These are phyloP conservation scores for Drosophila yakuba DNA, from an alignment of 1,140 invertebrate species.

Conservation along the genomic window DNA sequence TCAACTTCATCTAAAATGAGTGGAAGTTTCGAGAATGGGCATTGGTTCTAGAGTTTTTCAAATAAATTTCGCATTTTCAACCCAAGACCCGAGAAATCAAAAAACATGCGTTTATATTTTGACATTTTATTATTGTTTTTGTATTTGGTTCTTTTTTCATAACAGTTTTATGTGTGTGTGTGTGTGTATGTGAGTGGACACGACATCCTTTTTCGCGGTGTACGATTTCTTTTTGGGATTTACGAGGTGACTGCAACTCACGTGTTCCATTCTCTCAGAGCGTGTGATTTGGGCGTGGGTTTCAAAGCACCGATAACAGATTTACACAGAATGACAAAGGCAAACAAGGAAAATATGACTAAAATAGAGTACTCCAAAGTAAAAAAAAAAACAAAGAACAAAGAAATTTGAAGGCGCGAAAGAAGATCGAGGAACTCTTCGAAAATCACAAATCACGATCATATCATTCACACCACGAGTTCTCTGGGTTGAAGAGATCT, in stretches of 20 bases:
- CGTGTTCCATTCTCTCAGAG: constrained; percentile 5
- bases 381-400: constrained; percentile 30
- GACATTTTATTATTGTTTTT: constrained; percentile 48
- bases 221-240: constrained; percentile 7
- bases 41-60: no score
- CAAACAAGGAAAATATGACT: constrained; percentile 37
- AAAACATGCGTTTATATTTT: background rate
- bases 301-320: constrained; percentile 74
- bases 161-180: constrained; percentile 36
- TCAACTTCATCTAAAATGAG: no score
- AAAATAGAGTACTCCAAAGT: constrained; percentile 30
- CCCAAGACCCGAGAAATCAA: background rate
- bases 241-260: constrained; percentile 30
- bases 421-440: constrained; percentile 21
- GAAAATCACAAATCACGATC: constrained; percentile 18
- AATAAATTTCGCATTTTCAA: no score
- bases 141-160: constrained; percentile 38
- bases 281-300: constrained; percentile 38
- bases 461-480: constrained; percentile 13
- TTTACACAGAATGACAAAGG: constrained; percentile 31
- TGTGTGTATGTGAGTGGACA: background rate
- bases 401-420: constrained; percentile 54
- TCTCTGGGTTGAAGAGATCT: background rate
- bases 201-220: constrained; percentile 10
- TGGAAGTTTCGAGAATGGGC: no score